Evolutionary conservation across 2,888 invertebrate species (phyloP), one percentile per base, ranked within the genome.

Genomic region (Drosophila basisetae): DNA sequence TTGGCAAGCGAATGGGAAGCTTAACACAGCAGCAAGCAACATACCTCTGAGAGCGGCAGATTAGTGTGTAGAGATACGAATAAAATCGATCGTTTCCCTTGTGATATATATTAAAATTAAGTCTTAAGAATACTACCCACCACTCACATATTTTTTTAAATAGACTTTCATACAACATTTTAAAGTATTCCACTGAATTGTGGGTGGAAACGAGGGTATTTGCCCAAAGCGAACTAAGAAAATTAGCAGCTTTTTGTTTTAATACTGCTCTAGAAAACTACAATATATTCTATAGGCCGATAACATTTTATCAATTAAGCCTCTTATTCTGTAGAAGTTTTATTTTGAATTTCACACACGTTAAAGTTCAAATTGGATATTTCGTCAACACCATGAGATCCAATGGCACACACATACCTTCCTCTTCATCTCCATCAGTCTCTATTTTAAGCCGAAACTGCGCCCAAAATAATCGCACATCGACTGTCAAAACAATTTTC

Each of bases 401-500:
- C 18, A 28, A 18, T 30, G 11, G 11, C n/a, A 6, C 18, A 28
- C 50, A 28, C 50, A 28, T 13, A 10, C 52, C 5, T n/a, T 50
- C 13, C 31, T 41, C 7, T 53, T 7, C 13, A 22, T 2, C 2
- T 1, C 18, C 33, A 59, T 37, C 43, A 28, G 28, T 52, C 28
- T 28, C 25, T 22, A n/a, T 61, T 33, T 55, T 59, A 49, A 62
- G 30, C 2, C 30, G 10, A 64, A 52, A 73, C 59, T 37, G 35
- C 49, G 58, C 39, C 4, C 28, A 39, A 59, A 64, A 73, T 66
- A 78, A 68, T 60, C 55, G 62, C n/a, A 66, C 67, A 56, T 63
- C 39, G 76, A 52, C 76, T 73, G 76, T 67, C 63, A 66, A 64
- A 72, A 73, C 66, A 79, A 79, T 73, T 76, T 55, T 71, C 73